These are phyloP conservation scores for Acrocyrtus sp. DNA, from an alignment of 2,888 invertebrate species.

Conservation along the genomic window DNA sequence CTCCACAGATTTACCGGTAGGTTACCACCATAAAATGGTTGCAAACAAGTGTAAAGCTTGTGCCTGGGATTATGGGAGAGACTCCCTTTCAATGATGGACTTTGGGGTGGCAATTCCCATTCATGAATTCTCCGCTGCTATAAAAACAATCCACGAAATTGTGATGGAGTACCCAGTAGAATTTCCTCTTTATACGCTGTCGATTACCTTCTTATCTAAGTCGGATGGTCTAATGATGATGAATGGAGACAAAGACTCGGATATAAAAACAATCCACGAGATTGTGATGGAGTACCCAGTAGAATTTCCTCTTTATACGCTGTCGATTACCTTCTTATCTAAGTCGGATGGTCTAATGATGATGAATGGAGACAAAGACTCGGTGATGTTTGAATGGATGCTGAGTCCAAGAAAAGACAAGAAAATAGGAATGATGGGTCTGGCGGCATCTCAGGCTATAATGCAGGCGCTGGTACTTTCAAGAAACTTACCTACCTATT, in stretches of 20 bases:
- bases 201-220: constrained; percentile 1
- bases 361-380: neutral
- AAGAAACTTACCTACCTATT: neutral
- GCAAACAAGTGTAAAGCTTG: constrained; percentile 16
- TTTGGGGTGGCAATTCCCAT: constrained; percentile 12
- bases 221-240: constrained; percentile 14
- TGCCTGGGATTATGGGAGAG: constrained; percentile 15
- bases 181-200: constrained; percentile 12
- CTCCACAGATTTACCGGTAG: no score
- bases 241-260: neutral
- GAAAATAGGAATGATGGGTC: neutral
- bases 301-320: constrained; percentile 11
- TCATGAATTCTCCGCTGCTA: constrained; percentile 8
- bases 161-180: constrained; percentile 1
- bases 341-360: constrained; percentile 10
- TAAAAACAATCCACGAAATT: constrained; percentile 9
- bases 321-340: constrained; percentile 7
- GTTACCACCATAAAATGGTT: constrained; percentile 20
- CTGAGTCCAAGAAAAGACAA: neutral
- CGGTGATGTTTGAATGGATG: constrained; percentile 23
- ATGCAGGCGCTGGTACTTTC: constrained; percentile 22
- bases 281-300: constrained; percentile 8
- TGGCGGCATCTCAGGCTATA: constrained; percentile 13
- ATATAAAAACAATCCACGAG: neutral
- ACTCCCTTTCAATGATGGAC: neutral